A percentile compares a stretch with the other conserved stretches of the same genome.
These are phyloP conservation scores for Drosophila nigricruria DNA, from an alignment of 2,888 invertebrate species.

Conservation along the genomic window DNA sequence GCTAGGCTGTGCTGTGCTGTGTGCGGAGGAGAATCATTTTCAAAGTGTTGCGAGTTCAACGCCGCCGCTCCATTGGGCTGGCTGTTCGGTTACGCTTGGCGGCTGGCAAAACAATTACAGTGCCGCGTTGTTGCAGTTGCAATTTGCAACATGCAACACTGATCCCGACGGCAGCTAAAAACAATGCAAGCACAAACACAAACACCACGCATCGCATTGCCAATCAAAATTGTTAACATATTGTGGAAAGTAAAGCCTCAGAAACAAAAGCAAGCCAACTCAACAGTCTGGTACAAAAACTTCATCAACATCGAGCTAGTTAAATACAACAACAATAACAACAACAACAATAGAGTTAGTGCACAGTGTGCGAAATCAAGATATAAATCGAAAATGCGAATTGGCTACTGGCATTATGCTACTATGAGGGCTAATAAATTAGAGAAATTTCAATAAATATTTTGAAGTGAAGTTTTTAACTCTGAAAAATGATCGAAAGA, in stretches of 20 bases:
- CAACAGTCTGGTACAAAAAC: constrained; percentile 41
- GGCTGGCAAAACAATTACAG: constrained; percentile 56
- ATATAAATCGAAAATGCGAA: constrained; percentile 36
- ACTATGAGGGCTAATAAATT: constrained; percentile 32
- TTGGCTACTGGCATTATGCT: constrained; percentile 24
- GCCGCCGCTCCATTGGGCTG: constrained; percentile 54
- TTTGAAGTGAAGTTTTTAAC: neutral
- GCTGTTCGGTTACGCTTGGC: constrained; percentile 68
- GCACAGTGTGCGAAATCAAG: constrained; percentile 48
- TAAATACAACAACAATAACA: constrained; percentile 20
- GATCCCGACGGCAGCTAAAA: constrained; percentile 48
- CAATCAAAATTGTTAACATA: constrained; percentile 72
- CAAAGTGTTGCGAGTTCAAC: constrained; percentile 59
- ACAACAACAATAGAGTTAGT: constrained; percentile 21
- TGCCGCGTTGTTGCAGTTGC: constrained; percentile 32
- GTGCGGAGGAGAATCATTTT: constrained; percentile 41
- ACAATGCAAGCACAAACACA: constrained; percentile 55
- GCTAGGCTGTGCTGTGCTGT: neutral
- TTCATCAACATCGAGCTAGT: constrained; percentile 24
- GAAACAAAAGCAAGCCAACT: constrained; percentile 30
- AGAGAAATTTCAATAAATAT: constrained; percentile 1
- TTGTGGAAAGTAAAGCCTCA: constrained; percentile 57
- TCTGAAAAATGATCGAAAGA: neutral
- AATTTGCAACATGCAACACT: constrained; percentile 75
- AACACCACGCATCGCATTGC: constrained; percentile 64